Conservation (phyloP, 2,888 invertebrate genomes). For the Fragum sueziense region DNA sequence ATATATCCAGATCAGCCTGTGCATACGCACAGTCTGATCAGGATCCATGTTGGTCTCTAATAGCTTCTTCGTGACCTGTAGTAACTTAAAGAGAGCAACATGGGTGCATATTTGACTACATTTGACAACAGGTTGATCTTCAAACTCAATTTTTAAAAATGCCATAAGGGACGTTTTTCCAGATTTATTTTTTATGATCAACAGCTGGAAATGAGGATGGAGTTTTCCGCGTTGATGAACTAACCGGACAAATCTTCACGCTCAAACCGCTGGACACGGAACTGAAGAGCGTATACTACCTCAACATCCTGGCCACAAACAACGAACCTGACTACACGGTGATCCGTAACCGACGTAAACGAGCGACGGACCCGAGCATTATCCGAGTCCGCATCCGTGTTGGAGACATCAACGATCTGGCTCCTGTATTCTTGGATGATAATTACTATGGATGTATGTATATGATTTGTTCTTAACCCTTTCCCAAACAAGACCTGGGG, state of each 20-base stretch:
- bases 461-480: neutral
- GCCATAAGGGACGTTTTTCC: too few relatives aligned
- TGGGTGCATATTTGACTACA: too few relatives aligned
- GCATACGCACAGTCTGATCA: too few relatives aligned
- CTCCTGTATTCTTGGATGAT: constrained; percentile 88
- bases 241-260: constrained; percentile 87
- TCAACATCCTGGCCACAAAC: constrained; percentile 92
- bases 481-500: too few relatives aligned
- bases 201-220: constrained; percentile 88
- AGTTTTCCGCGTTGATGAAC: constrained; percentile 90
- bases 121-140: too few relatives aligned
- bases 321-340: constrained; percentile 83
- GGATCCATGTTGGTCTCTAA: too few relatives aligned
- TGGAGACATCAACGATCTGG: constrained; percentile 86
- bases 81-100: too few relatives aligned
- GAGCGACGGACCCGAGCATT: constrained; percentile 84
- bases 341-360: constrained; percentile 57
- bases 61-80: too few relatives aligned
- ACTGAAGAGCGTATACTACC: constrained; percentile 87
- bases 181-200: too few relatives aligned
- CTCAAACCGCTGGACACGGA: constrained; percentile 92
- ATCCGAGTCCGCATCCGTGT: constrained; percentile 89
- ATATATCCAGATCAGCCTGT: too few relatives aligned
- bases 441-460: constrained; percentile 87
- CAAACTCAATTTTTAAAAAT: too few relatives aligned